Conservation (phyloP, 2,888 invertebrate species). For the Acleris sparsana region DNA sequence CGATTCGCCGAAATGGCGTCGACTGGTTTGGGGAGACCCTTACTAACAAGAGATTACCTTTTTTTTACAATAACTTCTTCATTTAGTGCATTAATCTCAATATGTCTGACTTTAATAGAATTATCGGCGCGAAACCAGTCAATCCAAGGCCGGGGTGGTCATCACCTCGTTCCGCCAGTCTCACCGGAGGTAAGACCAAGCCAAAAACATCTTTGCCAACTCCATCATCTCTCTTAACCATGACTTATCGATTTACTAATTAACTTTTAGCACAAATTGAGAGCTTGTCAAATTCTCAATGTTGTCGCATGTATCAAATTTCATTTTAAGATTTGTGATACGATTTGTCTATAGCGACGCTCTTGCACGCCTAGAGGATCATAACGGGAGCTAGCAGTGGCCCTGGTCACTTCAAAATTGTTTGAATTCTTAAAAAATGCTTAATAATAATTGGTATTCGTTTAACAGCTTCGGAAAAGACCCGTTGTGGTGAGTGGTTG, state of each 20-base stretch:
- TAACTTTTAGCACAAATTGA: constrained; percentile 53
- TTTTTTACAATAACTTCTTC: neutral
- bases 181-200: constrained; percentile 88
- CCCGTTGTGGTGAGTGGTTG: constrained; percentile 80
- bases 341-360: constrained; percentile 21
- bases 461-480: constrained; percentile 83
- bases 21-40: no score
- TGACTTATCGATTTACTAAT: constrained; percentile 42
- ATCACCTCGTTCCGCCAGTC: constrained; percentile 95
- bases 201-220: constrained; percentile 1
- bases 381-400: constrained; percentile 12
- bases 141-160: constrained; percentile 92
- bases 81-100: neutral
- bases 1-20: no score
- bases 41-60: neutral
- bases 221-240: constrained; percentile 41
- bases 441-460: constrained; percentile 64
- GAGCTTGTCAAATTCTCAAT: constrained; percentile 61
- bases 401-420: constrained; percentile 14
- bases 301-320: constrained; percentile 65
- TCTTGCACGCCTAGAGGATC: constrained; percentile 25
- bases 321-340: constrained; percentile 20
- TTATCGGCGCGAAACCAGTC: constrained; percentile 76
- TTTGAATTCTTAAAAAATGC: constrained; percentile 38
- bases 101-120: constrained; percentile 54